Evolutionary conservation across 2,888 invertebrate species (phyloP), one percentile per base, ranked within the genome.

Genomic region (Lymantria monacha): DNA sequence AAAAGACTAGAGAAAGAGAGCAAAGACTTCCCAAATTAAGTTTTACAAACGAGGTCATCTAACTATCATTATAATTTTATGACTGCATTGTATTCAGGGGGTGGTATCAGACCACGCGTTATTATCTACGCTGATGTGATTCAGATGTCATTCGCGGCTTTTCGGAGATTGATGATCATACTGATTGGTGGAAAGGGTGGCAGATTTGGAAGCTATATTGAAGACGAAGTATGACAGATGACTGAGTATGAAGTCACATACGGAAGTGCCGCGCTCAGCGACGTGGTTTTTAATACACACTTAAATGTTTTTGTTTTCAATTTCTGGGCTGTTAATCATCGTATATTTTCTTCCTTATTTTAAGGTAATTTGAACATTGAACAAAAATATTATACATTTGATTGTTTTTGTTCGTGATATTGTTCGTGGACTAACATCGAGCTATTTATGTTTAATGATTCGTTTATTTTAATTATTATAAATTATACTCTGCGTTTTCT

Each of bases 11-110:
- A 22, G 5, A 3, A 22, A 22, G 5, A 22, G 22, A 22, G 22
- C 22, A 22, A 22, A 22, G 22, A 22, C 5, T 22, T 22, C 22
- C 5, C 22, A 2, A 22, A 22, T 22, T 22, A 22, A 3, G 22
- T 3, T 5, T 22, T 5, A 22, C 5, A 3, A 22, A 22, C 22
- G 22, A 12, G 38, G 11, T 68, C 30, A 51, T 33, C n/a, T 50
- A 56, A 42, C 42, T 59, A 45, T 64, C 50, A 69, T 67, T 66
- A 57, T 60, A 69, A 46, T 53, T 14, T 55, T 57, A 61, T 66
- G 57, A 60, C 44, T 58, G 11, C 12, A 54, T 55, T 53, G 48
- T 51, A 30, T n/a, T 13, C 42, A 30, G 52, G 36, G 1, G 58
- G 64, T 48, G 42, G 51, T 14, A 8, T 14, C 46, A 48, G 52